Evolutionary conservation across 64 coral and sea anemone species (phyloP).

Genomic region (Montipora efflorescens): DNA sequence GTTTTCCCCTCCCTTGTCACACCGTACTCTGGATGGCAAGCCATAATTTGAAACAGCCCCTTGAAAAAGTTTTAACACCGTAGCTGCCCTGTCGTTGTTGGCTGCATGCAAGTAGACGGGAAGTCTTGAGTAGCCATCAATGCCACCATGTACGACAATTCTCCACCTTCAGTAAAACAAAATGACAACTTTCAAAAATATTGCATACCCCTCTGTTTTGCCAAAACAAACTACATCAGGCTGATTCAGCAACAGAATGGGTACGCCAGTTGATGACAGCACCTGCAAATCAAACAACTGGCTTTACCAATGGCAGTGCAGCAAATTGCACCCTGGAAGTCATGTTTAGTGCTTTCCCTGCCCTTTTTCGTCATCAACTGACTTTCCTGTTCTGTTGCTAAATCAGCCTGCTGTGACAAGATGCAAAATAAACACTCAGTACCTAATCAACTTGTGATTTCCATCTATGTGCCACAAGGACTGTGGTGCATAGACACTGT

Average conservation of each 20-base stretch:
- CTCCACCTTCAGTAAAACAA: slow-evolving; percentile 33
- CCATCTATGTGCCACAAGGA: slow-evolving; percentile 45
- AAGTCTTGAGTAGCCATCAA: slow-evolving; percentile 53
- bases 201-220: neutral
- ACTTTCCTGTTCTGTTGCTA: neutral
- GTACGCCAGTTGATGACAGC: too few species aligned
- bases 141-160: slow-evolving; percentile 51
- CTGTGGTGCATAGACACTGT: neutral
- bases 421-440: neutral
- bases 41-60: slow-evolving; percentile 53
- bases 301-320: too few species aligned
- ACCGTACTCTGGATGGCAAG: slow-evolving; percentile 44
- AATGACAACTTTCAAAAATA: neutral
- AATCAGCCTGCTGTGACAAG: neutral
- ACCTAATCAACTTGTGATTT: neutral
- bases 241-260: neutral
- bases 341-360: neutral
- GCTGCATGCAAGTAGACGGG: slow-evolving; percentile 47
- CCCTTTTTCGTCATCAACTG: neutral
- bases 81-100: slow-evolving; percentile 9
- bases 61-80: slow-evolving; percentile 32
- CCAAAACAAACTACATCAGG: neutral
- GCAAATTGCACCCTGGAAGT: too few species aligned
- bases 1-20: slow-evolving; percentile 66
- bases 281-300: too few species aligned